phyloP scores from a whole-genome alignment of 2,113 vertebrate genomes.

The Ovis aries region ARS-UI_Ramb_v3.0 NC_056073.1:27902001-27902500 shows the following conservation, averaged over 20 bases:
- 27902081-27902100: neutral
- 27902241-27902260: neutral
- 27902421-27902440: neutral
- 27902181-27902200: neutral
- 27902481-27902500: neutral
- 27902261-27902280: neutral
- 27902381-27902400: neutral
- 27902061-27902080: neutral
- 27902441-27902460: too few species aligned
- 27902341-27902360: neutral
- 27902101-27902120: neutral
- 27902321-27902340: neutral
- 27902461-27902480: neutral
- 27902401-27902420: neutral
- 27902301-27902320: neutral
- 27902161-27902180: neutral
- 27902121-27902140: neutral
- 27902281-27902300: neutral
- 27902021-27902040: neutral
- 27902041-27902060: neutral
- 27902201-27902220: neutral
- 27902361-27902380: neutral
- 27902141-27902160: neutral
- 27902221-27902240: neutral
- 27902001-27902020: neutral